phyloP scores from a whole-genome alignment of 2,888 invertebrate species.

The Drosophila cyrtoloma region DNA sequence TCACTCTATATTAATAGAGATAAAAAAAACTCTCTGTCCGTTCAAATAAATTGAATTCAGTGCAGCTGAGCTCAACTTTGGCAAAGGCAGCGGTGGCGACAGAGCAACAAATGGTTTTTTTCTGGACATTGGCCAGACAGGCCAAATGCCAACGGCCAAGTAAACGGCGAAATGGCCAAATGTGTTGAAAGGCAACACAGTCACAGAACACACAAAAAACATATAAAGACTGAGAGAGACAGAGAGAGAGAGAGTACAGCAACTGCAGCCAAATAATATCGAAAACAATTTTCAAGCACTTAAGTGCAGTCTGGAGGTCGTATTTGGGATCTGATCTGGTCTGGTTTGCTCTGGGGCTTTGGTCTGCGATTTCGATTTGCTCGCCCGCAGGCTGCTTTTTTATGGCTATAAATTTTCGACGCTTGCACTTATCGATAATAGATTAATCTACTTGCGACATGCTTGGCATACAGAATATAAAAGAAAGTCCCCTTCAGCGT shows the following conservation, averaged over 20 bases:
- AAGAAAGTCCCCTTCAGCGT: conserved; percentile 2
- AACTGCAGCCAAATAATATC: conserved; percentile 78
- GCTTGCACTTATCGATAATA: conserved; percentile 82
- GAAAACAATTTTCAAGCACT: conserved; percentile 83
- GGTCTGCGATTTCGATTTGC: conserved; percentile 49
- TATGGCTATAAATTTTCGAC: conserved; percentile 78
- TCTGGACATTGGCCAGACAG: conserved; percentile 76
- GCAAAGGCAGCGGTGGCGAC: conserved; percentile 29
- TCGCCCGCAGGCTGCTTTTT: conserved; percentile 69
- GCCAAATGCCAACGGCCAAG: conserved; percentile 76
- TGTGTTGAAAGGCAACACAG: conserved; percentile 73
- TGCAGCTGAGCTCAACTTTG: conserved; percentile 71
- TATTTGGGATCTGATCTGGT: conserved; percentile 21
- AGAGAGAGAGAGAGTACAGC: conserved; percentile 18
- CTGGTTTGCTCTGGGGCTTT: conserved; percentile 13
- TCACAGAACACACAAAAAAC: conserved; percentile 10
- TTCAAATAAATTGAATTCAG: conserved; percentile 77
- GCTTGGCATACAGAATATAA: conserved; percentile 64
- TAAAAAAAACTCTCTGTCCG: conserved; percentile 51
- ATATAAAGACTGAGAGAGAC: background rate
- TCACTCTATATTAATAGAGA: conserved; percentile 9
- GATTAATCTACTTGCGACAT: conserved; percentile 82
- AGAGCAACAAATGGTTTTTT: conserved; percentile 83
- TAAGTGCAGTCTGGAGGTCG: conserved; percentile 79
- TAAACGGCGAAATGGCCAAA: conserved; percentile 71